Base-by-base conservation (phyloP, 2,113 vertebrate genomes). In the Asarcornis scutulata region DNA sequence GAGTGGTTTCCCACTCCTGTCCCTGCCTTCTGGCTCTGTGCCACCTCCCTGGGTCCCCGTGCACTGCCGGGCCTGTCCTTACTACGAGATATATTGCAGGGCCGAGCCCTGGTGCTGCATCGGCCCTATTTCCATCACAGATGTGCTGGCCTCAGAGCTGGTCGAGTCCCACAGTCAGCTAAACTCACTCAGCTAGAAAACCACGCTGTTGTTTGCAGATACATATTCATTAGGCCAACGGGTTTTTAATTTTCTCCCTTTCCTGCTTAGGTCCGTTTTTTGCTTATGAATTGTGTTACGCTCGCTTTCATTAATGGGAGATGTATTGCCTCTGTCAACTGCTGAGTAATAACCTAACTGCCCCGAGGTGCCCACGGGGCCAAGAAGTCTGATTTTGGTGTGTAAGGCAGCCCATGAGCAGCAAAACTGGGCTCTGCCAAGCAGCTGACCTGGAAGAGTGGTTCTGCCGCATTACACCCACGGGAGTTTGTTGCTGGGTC, bases 161-260 rank as follows among this genome's bases (percentile, higher is more conserved):
- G 21, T 56, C 5, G 23, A 92, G 89, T 92, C 52, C 83, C 75
- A 5, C 53, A 83, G 84, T 95, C 95, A 96, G 93, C 96, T 96
- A 77, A 93, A 96, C 44, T 60, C 17, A 3, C 68, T 93, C 72
- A 42, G 60, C 84, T 69, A 53, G 88, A 93, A 86, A 78, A 68
- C 40, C 11, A 7, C 27, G 1, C 36, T 36, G 67, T 53, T 63
- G 63, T 72, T 91, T 74, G 82, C 86, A 95, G 91, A 83, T 95
- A 68, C 75, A 89, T 92, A 96, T 95, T 95, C 79, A 97, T 94
- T 92, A 95, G 85, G 34, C 85, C 83, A 48, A 40, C 0, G 3
- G 44, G 76, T 93, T 84, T 64, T 78, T 59, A 55, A 89, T 91
- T 90, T 83, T 91, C 84, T 93, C 71, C 59, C 76, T 85, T 75